Conservation (phyloP, 2,888 invertebrate species). For the Leistus spinibarbis region DNA sequence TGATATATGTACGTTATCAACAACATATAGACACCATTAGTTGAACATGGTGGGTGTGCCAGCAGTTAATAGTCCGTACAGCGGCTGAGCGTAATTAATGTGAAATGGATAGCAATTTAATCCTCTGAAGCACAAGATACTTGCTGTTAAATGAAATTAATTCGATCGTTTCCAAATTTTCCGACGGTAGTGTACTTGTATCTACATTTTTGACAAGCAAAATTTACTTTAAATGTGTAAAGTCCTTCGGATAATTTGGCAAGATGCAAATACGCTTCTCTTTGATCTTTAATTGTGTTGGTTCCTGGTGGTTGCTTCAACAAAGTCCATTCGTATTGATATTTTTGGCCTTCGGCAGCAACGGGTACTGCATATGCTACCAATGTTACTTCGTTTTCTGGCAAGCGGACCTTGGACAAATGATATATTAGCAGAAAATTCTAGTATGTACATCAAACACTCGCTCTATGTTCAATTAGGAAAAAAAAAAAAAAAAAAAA, state of each 20-base stretch:
- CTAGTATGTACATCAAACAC: neutral
- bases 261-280: conserved; percentile 80
- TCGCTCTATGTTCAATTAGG: neutral
- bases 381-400: conserved; percentile 82
- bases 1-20: too few relatives aligned
- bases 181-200: too few relatives aligned
- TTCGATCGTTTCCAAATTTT: too few relatives aligned
- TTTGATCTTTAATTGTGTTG: conserved; percentile 78
- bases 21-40: too few relatives aligned
- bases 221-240: conserved; percentile 79
- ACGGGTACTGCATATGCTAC: conserved; percentile 83
- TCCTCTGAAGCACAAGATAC: too few relatives aligned
- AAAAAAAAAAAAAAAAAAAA: neutral
- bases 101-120: too few relatives aligned
- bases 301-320: conserved; percentile 81
- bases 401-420: conserved; percentile 63
- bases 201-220: too few relatives aligned
- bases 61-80: too few relatives aligned
- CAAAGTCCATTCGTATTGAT: conserved; percentile 88
- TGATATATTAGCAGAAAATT: neutral
- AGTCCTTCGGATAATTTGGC: conserved; percentile 85
- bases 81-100: too few relatives aligned
- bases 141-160: too few relatives aligned
- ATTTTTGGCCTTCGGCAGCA: conserved; percentile 72
- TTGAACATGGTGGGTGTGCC: too few relatives aligned